Evolutionary conservation across 2,797 vertebrate species (phyloP).

Genomic region (Enteromius unitaeniatus): DNA sequence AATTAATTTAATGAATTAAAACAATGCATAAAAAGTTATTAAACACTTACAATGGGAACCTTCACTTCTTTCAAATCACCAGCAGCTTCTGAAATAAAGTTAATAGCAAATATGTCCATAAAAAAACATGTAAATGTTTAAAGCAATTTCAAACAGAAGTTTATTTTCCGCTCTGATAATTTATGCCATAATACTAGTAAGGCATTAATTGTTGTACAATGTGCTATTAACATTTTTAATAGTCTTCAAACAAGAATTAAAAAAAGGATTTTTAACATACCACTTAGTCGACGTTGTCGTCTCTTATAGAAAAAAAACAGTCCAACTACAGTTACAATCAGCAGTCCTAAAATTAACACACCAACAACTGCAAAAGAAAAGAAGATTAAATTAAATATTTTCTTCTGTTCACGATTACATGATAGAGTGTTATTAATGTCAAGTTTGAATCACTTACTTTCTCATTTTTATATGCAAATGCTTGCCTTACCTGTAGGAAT

Average conservation of each 20-base stretch:
- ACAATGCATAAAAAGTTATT: not conserved
- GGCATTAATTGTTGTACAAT: not conserved
- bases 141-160: constrained; percentile 19
- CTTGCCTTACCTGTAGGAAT: constrained; percentile 23
- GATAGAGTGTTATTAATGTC: not conserved
- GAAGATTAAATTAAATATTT: not conserved
- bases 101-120: constrained; percentile 18
- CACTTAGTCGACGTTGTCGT: not conserved
- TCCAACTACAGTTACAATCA: not conserved
- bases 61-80: constrained; percentile 73
- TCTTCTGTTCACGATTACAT: not conserved
- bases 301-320: not conserved
- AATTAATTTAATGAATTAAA: not conserved
- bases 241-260: not conserved
- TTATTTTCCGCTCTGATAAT: not conserved
- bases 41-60: constrained; percentile 79
- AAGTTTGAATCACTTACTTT: not conserved
- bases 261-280: constrained; percentile 25
- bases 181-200: not conserved
- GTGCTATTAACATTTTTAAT: not conserved
- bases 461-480: not conserved
- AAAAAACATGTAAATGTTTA: not conserved
- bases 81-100: constrained; percentile 66
- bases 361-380: constrained; percentile 3
- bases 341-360: not conserved